Percentiles rank a stretch among this genome's conserved stretches.
phyloP scores from a whole-genome alignment of 1,140 invertebrate genomes.

The Chrysoperla carnea region DNA sequence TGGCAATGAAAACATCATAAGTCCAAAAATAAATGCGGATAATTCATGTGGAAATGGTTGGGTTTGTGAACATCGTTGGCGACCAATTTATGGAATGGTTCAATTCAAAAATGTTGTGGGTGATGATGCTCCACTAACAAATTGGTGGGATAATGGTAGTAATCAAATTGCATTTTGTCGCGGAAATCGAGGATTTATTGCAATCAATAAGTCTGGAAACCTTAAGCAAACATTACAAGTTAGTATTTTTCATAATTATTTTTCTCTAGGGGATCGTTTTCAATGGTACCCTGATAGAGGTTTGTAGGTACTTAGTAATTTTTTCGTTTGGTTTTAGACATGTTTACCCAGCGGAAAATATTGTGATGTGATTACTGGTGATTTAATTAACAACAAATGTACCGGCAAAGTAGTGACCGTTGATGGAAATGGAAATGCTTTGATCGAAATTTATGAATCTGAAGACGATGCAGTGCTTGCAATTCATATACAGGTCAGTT shows the following conservation, averaged over 20 bases:
- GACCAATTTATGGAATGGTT: constrained; percentile 67
- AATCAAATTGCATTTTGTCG: constrained; percentile 64
- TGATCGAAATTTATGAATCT: constrained; percentile 34
- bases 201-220: constrained; percentile 47
- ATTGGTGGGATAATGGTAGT: constrained; percentile 58
- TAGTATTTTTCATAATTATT: constrained; percentile 1
- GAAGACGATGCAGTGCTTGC: constrained; percentile 58
- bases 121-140: constrained; percentile 25
- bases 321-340: constrained; percentile 21
- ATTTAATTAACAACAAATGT: constrained; percentile 36
- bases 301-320: not conserved
- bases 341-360: constrained; percentile 60
- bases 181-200: constrained; percentile 51
- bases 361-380: constrained; percentile 75
- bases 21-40: constrained; percentile 43
- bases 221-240: constrained; percentile 33
- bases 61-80: constrained; percentile 82
- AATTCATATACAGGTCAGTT: constrained; percentile 39
- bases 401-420: constrained; percentile 52
- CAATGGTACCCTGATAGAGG: not conserved
- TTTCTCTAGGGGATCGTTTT: not conserved
- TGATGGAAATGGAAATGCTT: constrained; percentile 37
- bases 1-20: constrained; percentile 37
- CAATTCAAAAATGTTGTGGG: constrained; percentile 45
- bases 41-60: constrained; percentile 58